These are phyloP conservation scores for Germaria angustata DNA, from an alignment of 2,888 invertebrate genomes.

Conservation along the genomic window DNA sequence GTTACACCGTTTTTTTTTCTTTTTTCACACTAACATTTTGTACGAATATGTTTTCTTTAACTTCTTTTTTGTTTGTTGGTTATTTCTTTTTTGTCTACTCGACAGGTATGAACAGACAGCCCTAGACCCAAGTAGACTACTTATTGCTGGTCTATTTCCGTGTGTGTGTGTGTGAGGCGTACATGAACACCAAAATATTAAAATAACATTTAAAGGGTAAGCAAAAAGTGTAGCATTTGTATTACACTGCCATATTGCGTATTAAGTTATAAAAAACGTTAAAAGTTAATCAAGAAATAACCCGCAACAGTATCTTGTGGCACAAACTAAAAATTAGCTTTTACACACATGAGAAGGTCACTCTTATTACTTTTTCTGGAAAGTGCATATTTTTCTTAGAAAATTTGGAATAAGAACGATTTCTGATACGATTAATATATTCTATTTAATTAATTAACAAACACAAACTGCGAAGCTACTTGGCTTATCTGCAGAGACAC, in stretches of 20 bases:
- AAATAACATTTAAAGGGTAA: neutral
- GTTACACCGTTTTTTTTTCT: no score
- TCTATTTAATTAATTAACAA: no score
- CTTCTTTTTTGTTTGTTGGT: neutral
- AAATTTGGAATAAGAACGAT: no score
- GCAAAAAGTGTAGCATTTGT: neutral
- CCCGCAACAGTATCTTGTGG: no score
- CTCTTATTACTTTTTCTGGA: no score
- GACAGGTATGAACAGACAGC: conserved; percentile 43
- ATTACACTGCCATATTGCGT: neutral
- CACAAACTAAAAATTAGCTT: no score
- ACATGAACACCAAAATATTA: conserved; percentile 7
- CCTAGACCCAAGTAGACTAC: neutral
- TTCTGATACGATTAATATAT: no score
- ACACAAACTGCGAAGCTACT: no score
- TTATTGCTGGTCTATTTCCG: neutral
- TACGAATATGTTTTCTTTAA: conserved; percentile 25
- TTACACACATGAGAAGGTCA: no score
- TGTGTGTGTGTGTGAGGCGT: neutral
- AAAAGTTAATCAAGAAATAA: neutral
- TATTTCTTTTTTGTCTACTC: conserved; percentile 2
- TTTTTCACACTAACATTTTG: neutral
- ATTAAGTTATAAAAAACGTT: neutral
- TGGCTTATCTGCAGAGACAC: no score
- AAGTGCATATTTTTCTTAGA: no score